phyloP scores from a whole-genome alignment of 2,888 invertebrate genomes.

The Polietes domitor region DNA sequence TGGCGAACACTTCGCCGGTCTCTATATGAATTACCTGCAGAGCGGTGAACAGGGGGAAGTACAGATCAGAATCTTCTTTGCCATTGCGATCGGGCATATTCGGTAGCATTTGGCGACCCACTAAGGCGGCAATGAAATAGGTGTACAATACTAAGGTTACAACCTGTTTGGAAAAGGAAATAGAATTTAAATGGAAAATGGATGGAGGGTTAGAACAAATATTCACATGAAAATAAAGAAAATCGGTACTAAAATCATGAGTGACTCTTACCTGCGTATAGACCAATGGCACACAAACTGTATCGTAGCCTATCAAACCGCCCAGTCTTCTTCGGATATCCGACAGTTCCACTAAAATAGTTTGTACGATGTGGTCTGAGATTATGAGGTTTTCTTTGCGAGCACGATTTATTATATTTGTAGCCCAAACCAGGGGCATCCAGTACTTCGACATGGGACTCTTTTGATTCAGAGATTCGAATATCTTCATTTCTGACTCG shows the following conservation, averaged over 20 bases:
- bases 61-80: slow-evolving; percentile 88
- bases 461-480: slow-evolving; percentile 93
- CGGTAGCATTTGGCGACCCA: slow-evolving; percentile 92
- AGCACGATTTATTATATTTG: slow-evolving; percentile 93
- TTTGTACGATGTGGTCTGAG: slow-evolving; percentile 96
- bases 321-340: slow-evolving; percentile 92
- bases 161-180: slow-evolving; percentile 84
- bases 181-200: background rate
- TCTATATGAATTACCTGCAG: slow-evolving; percentile 85
- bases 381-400: slow-evolving; percentile 91
- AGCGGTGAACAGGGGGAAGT: slow-evolving; percentile 94
- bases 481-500: slow-evolving; percentile 94
- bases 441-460: slow-evolving; percentile 95
- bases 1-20: too few species aligned
- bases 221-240: slow-evolving; percentile 26
- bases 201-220: too few species aligned
- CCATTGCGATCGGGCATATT: slow-evolving; percentile 81
- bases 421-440: slow-evolving; percentile 97
- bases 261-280: slow-evolving; percentile 89
- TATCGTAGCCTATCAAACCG: slow-evolving; percentile 93
- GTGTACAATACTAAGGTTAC: slow-evolving; percentile 95
- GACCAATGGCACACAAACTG: slow-evolving; percentile 94
- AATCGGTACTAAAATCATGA: background rate
- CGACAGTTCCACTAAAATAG: slow-evolving; percentile 92
- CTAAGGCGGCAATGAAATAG: slow-evolving; percentile 93